A percentile compares a stretch with the other conserved stretches of the same genome.
Conservation (phyloP, 1,140 invertebrate species). For the Nymphalis io region DNA sequence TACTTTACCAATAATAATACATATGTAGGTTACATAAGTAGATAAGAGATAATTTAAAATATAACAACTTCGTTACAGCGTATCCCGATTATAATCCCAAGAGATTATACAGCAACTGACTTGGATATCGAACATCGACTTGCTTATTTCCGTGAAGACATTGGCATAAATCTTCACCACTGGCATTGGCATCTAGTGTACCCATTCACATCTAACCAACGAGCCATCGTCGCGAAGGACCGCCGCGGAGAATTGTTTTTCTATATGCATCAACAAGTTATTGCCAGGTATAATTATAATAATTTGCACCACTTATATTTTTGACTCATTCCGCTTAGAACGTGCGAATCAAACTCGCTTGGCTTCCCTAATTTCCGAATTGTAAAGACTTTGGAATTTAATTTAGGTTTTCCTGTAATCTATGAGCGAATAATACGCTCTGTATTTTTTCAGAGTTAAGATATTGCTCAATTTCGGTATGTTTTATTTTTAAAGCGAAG, state of each 20-base stretch:
- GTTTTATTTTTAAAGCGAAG: too few relatives aligned
- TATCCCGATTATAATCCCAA: constrained; percentile 83
- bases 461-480: too few relatives aligned
- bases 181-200: constrained; percentile 89
- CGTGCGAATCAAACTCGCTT: too few relatives aligned
- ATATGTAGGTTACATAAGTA: neutral
- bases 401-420: too few relatives aligned
- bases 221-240: constrained; percentile 82
- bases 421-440: too few relatives aligned
- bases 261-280: constrained; percentile 87
- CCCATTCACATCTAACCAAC: constrained; percentile 77
- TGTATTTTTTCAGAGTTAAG: too few relatives aligned
- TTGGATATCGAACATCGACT: constrained; percentile 84
- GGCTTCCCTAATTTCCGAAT: too few relatives aligned
- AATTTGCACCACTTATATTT: too few relatives aligned
- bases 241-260: constrained; percentile 87
- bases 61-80: constrained; percentile 51
- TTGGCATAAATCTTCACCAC: constrained; percentile 86
- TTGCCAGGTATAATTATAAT: constrained; percentile 67
- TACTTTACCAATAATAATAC: too few relatives aligned
- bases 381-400: too few relatives aligned
- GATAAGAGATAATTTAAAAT: neutral
- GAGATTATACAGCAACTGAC: constrained; percentile 85
- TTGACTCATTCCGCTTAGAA: too few relatives aligned
- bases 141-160: constrained; percentile 84